These are phyloP conservation scores for Saccostrea glomerata DNA, from an alignment of 1,140 invertebrate genomes.

Conservation along the genomic window DNA sequence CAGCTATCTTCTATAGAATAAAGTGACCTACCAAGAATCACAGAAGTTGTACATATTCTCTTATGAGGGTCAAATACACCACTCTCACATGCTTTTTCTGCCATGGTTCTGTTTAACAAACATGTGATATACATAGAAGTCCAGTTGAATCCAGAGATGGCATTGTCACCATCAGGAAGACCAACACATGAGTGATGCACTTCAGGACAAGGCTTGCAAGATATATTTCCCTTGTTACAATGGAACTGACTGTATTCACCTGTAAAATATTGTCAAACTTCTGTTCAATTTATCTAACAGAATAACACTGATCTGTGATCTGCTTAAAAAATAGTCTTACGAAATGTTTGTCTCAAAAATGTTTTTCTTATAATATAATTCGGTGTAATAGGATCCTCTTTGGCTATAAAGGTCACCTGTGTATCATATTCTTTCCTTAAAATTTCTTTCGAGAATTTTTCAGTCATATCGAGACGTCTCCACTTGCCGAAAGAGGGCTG, in stretches of 20 bases:
- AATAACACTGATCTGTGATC: too few species aligned
- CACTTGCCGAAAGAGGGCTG: too few species aligned
- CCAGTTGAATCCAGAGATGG: slow-evolving; percentile 30
- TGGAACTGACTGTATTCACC: slow-evolving; percentile 53
- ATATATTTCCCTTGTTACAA: slow-evolving; percentile 22
- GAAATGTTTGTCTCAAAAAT: too few species aligned
- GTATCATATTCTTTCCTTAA: too few species aligned
- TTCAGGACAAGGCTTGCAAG: slow-evolving; percentile 43
- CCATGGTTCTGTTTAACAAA: slow-evolving; percentile 49
- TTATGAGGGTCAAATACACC: slow-evolving; percentile 53
- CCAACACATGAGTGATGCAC: slow-evolving; percentile 50
- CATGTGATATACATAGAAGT: slow-evolving; percentile 48
- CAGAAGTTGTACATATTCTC: slow-evolving; percentile 28
- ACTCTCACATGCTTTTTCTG: slow-evolving; percentile 43
- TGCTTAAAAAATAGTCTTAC: too few species aligned
- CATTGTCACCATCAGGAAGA: slow-evolving; percentile 46
- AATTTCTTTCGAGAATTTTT: too few species aligned
- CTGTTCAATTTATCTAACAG: too few species aligned
- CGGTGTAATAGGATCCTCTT: too few species aligned
- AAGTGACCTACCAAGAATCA: not conserved
- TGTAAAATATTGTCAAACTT: not conserved
- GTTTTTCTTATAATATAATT: too few species aligned
- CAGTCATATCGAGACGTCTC: too few species aligned
- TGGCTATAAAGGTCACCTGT: too few species aligned
- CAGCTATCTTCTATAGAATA: too few species aligned